phyloP scores from a whole-genome alignment of 2,797 vertebrate genomes.

The Rhinatrema bivittatum region DNA sequence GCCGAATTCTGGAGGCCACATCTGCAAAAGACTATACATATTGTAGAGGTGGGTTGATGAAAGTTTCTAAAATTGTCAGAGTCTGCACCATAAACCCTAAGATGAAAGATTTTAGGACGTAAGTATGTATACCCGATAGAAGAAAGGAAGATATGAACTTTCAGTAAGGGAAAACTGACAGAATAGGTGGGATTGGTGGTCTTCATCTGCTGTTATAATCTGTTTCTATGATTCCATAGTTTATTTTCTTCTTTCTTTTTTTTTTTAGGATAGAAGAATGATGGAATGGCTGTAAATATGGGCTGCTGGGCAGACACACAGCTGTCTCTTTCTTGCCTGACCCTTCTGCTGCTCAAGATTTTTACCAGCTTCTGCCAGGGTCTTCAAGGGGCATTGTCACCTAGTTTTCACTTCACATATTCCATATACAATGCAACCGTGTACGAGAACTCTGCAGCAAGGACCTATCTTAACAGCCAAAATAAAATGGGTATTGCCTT shows the following conservation, averaged over 20 bases:
- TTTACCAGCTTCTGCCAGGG: slow-evolving; percentile 60
- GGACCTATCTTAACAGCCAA: slow-evolving; percentile 89
- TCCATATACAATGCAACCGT: slow-evolving; percentile 83
- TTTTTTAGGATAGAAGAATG: slow-evolving; percentile 70
- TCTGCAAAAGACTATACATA: too few species aligned
- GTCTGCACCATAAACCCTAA: too few species aligned
- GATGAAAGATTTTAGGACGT: too few species aligned
- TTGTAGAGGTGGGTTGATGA: too few species aligned
- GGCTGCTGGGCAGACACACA: slow-evolving; percentile 72
- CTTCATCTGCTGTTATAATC: too few species aligned
- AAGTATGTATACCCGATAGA: too few species aligned
- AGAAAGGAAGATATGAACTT: too few species aligned
- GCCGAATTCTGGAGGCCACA: too few species aligned
- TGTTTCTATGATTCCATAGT: too few species aligned
- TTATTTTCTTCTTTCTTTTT: slow-evolving; percentile 28
- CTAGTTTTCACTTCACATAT: slow-evolving; percentile 81
- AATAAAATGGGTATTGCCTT: slow-evolving; percentile 87
- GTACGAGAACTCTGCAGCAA: slow-evolving; percentile 91
- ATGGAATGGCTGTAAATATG: slow-evolving; percentile 89
- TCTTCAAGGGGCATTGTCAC: slow-evolving; percentile 24
- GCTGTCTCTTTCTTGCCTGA: slow-evolving; percentile 59
- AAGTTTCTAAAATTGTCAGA: too few species aligned
- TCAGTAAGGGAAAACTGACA: too few species aligned
- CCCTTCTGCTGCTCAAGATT: slow-evolving; percentile 68
- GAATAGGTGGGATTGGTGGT: too few species aligned